A percentile compares a stretch with the other conserved stretches of the same genome.
These are phyloP conservation scores for Oreochromis aureus DNA, from an alignment of 2,113 vertebrate species.

Conservation along the genomic window DNA sequence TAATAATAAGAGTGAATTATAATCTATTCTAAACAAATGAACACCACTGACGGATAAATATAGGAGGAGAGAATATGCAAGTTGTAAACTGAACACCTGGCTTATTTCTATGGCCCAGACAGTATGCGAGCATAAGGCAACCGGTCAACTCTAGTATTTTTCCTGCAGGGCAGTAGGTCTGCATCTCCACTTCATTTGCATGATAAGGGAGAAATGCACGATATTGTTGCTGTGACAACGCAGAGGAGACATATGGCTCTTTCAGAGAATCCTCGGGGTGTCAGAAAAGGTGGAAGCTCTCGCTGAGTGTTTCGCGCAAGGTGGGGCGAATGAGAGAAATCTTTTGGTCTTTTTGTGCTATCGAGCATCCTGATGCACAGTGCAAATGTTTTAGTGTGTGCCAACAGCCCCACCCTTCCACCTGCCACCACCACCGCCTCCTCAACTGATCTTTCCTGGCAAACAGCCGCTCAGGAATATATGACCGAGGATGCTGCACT, in stretches of 20 bases:
- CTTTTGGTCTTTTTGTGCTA: background rate
- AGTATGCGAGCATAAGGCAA: background rate
- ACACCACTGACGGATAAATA: background rate
- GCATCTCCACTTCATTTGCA: slow-evolving; percentile 39
- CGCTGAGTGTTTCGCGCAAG: background rate
- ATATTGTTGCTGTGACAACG: slow-evolving; percentile 54
- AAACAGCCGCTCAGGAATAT: slow-evolving; percentile 4
- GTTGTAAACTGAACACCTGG: background rate
- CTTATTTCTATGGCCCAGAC: background rate
- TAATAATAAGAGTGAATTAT: background rate
- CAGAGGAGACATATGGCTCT: slow-evolving; percentile 54
- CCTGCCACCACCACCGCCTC: background rate
- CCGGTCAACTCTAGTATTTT: background rate
- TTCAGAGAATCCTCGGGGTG: slow-evolving; percentile 27
- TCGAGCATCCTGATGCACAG: background rate
- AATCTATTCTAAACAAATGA: background rate
- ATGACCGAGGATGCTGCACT: background rate
- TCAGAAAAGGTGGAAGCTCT: slow-evolving; percentile 44
- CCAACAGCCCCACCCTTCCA: background rate
- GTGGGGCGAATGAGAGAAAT: background rate
- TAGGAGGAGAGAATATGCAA: background rate
- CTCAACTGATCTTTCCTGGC: background rate
- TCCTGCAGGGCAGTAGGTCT: background rate
- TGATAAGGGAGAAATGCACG: slow-evolving; percentile 32
- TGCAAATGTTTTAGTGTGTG: background rate